Conservation (phyloP, 2,888 invertebrate species). For the Latrodectus hesperus region DNA sequence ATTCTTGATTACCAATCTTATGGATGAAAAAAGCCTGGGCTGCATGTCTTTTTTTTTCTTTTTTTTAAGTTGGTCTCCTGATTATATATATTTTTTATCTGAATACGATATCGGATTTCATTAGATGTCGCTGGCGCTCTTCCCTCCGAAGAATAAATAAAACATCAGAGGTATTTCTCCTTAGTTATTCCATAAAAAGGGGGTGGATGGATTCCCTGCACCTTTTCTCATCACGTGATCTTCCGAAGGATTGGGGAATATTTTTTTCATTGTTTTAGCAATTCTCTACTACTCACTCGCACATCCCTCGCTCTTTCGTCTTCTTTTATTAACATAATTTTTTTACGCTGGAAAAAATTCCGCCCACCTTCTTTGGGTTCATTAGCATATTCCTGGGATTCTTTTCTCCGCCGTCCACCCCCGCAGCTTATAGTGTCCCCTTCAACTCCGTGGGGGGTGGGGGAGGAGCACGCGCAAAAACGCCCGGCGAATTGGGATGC, state of each 20-base stretch:
- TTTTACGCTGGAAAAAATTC: slow-evolving; percentile 48
- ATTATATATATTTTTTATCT: background rate
- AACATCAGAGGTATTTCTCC: background rate
- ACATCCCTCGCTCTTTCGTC: slow-evolving; percentile 1
- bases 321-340: slow-evolving; percentile 66
- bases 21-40: too few relatives aligned
- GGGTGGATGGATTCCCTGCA: background rate
- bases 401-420: slow-evolving; percentile 22
- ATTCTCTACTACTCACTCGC: too few relatives aligned
- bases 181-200: background rate
- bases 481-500: slow-evolving; percentile 25
- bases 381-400: slow-evolving; percentile 61
- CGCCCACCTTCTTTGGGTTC: slow-evolving; percentile 39
- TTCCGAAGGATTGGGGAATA: background rate
- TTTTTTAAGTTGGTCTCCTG: background rate
- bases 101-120: background rate
- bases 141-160: background rate
- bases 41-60: background rate
- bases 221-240: slow-evolving; percentile 29
- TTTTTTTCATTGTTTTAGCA: too few relatives aligned
- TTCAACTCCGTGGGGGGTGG: slow-evolving; percentile 1
- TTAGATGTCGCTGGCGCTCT: background rate
- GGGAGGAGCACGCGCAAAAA: slow-evolving; percentile 46
- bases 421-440: slow-evolving; percentile 1
- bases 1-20: too few relatives aligned